Evolutionary conservation across 2,113 vertebrate genomes (phyloP).

Genomic region (Serinus canaria): DNA sequence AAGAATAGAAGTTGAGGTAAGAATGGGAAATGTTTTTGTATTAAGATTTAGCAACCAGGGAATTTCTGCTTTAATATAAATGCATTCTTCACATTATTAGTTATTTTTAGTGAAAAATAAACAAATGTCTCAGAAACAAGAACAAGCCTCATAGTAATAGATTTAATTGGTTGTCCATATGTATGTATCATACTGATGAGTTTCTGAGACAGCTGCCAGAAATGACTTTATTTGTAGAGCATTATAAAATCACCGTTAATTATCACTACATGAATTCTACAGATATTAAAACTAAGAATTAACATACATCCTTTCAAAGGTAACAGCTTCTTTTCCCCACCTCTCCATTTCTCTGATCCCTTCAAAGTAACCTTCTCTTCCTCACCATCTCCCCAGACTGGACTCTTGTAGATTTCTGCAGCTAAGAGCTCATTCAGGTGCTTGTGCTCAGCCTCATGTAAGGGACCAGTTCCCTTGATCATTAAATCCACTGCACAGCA

Average conservation of each 20-base stretch:
- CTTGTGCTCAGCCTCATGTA: not conserved
- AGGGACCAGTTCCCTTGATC: not conserved
- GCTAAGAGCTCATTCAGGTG: not conserved
- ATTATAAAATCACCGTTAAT: not conserved
- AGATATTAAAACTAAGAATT: not conserved
- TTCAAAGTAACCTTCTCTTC: not conserved
- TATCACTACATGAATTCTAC: not conserved
- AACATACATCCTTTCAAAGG: not conserved
- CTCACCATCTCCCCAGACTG: not conserved
- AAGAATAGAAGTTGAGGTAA: constrained; percentile 93
- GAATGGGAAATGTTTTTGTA: not conserved
- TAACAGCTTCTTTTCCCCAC: not conserved
- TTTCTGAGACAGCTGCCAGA: not conserved
- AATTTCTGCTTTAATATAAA: not conserved
- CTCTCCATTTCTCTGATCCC: not conserved
- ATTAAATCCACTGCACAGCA: not conserved
- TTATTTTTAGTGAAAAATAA: not conserved
- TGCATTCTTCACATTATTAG: not conserved
- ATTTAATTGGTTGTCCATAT: not conserved
- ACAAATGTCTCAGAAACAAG: not conserved
- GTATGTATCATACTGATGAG: not conserved
- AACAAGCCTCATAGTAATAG: not conserved
- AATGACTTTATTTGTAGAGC: not conserved
- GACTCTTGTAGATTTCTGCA: not conserved
- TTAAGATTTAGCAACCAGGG: not conserved